Evolutionary conservation across 2,113 vertebrate species (phyloP).

Genomic region (Hystrix cristata): DNA sequence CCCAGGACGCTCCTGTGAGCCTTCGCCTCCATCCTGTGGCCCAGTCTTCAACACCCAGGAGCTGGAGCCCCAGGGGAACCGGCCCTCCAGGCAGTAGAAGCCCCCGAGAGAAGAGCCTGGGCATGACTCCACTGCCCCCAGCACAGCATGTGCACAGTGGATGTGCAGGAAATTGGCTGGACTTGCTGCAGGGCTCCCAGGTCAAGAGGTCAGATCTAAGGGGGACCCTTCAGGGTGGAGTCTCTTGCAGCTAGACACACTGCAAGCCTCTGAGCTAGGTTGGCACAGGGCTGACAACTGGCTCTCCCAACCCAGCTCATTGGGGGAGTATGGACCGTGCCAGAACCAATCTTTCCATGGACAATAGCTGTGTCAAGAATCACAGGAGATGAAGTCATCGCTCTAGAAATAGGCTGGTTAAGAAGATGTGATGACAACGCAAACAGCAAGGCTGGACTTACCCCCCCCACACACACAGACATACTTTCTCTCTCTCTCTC

Average conservation of each 20-base stretch:
- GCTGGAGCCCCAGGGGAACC: not conserved
- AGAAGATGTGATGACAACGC: slow-evolving; percentile 55
- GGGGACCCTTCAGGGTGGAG: not conserved
- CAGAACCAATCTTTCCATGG: slow-evolving; percentile 48
- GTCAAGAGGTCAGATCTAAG: not conserved
- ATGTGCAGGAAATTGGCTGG: not conserved
- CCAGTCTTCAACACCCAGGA: not conserved
- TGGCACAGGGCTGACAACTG: not conserved
- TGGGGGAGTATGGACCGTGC: not conserved
- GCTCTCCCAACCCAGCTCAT: not conserved
- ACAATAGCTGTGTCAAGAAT: slow-evolving; percentile 65
- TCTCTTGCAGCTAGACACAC: not conserved
- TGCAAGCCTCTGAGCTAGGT: not conserved
- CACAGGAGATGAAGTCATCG: slow-evolving; percentile 78
- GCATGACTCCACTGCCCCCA: not conserved
- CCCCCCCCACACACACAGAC: not conserved
- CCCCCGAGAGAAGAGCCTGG: not conserved
- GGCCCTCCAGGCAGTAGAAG: not conserved
- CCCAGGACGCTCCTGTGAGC: not conserved
- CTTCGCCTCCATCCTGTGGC: not conserved
- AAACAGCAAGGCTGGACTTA: slow-evolving; percentile 54
- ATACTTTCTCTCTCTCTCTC: not conserved
- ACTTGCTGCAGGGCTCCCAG: not conserved
- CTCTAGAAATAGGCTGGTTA: slow-evolving; percentile 83
- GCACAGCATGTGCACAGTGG: too few species aligned